These are phyloP conservation scores for Hormiphora californensis DNA, from an alignment of 37 sponge, comb jelly and placozoan species.

Conservation along the genomic window DNA sequence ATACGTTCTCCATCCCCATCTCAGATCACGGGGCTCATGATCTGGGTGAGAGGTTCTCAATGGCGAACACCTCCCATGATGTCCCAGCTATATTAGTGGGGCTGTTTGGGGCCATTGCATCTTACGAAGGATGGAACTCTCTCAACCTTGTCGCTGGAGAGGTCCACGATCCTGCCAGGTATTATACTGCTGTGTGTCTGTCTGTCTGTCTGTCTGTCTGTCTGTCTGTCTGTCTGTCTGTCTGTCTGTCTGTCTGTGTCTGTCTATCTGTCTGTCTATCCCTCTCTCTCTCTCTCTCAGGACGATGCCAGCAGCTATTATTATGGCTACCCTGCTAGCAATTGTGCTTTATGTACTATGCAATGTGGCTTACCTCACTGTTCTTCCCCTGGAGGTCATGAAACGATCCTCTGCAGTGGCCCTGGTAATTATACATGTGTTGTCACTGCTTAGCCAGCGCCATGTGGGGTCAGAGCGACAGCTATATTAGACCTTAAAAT, in stretches of 20 bases:
- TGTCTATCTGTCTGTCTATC: too few relatives aligned
- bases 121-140: slow-evolving; percentile 25
- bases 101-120: background rate
- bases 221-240: too few relatives aligned
- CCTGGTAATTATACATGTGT: too few relatives aligned
- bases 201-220: too few relatives aligned
- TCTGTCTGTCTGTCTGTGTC: too few relatives aligned
- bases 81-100: background rate
- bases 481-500: too few relatives aligned
- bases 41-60: background rate
- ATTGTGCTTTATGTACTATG: background rate
- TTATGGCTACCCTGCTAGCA: background rate
- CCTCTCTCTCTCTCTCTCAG: background rate
- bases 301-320: slow-evolving; percentile 24
- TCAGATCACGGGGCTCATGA: too few relatives aligned
- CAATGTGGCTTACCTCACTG: slow-evolving; percentile 6
- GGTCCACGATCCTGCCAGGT: slow-evolving; percentile 1
- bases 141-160: slow-evolving; percentile 17
- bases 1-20: too few relatives aligned
- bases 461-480: too few relatives aligned
- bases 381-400: slow-evolving; percentile 1
- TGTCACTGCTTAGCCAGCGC: too few relatives aligned
- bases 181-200: too few relatives aligned
- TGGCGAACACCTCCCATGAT: background rate
- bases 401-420: background rate